Conservation (phyloP, 2,888 invertebrate genomes). For the Pollenia labialis region DNA sequence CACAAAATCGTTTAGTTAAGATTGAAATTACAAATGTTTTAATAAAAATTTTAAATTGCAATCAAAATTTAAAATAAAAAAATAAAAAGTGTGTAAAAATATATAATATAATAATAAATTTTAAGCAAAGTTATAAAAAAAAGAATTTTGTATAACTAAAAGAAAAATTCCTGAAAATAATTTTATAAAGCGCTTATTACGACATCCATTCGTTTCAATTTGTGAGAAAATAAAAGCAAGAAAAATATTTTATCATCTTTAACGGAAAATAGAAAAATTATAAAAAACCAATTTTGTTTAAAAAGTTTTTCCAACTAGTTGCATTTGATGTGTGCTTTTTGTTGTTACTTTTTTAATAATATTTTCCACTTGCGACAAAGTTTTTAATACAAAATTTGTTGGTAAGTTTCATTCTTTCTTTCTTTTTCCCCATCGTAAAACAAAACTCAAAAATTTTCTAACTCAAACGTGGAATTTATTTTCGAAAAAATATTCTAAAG, state of each 20-base stretch:
- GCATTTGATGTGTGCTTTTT: slow-evolving; percentile 74
- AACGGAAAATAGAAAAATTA: slow-evolving; percentile 14
- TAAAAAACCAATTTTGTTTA: slow-evolving; percentile 34
- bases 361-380: slow-evolving; percentile 71
- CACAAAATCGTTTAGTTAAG: slow-evolving; percentile 35
- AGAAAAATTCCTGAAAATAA: background rate
- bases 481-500: slow-evolving; percentile 3
- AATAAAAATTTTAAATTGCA: slow-evolving; percentile 8
- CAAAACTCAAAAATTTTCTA: background rate
- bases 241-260: slow-evolving; percentile 26
- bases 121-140: background rate
- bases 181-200: slow-evolving; percentile 41
- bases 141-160: background rate
- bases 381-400: slow-evolving; percentile 72
- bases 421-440: background rate
- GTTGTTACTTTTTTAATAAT: slow-evolving; percentile 62
- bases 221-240: background rate
- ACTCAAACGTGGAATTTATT: slow-evolving; percentile 1
- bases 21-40: slow-evolving; percentile 10
- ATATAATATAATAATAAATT: background rate
- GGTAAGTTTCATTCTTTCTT: slow-evolving; percentile 63
- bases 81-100: slow-evolving; percentile 1
- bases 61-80: background rate
- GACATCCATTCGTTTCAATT: slow-evolving; percentile 32
- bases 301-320: slow-evolving; percentile 56